Evolutionary conservation across 2,888 invertebrate species (phyloP).

Genomic region (Alentia gelatinosa): DNA sequence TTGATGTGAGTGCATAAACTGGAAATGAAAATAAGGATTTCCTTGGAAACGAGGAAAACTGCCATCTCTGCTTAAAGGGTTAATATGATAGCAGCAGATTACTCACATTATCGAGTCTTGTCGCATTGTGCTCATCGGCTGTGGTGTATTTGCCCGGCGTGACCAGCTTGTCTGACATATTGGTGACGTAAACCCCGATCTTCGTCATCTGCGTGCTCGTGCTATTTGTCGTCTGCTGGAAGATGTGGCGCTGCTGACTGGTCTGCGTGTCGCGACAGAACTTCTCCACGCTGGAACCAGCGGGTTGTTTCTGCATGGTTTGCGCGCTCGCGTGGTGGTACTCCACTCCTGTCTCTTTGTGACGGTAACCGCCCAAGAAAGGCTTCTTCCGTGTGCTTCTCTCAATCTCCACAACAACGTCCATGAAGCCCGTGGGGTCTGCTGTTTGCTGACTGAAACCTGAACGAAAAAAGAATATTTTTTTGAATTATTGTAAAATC

Average conservation of each 20-base stretch:
- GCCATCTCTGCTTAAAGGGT: too few relatives aligned
- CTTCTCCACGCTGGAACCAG: slow-evolving; percentile 70
- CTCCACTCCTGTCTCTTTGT: slow-evolving; percentile 86
- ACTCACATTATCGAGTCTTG: slow-evolving; percentile 70
- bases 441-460: neutral
- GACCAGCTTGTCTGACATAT: slow-evolving; percentile 77
- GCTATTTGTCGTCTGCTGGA: slow-evolving; percentile 79
- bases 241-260: slow-evolving; percentile 72
- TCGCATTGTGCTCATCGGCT: slow-evolving; percentile 77
- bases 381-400: slow-evolving; percentile 84
- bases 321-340: slow-evolving; percentile 92
- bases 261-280: slow-evolving; percentile 81
- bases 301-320: slow-evolving; percentile 83
- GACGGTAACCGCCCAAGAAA: slow-evolving; percentile 90
- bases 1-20: too few relatives aligned
- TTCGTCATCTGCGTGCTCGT: slow-evolving; percentile 81
- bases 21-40: too few relatives aligned
- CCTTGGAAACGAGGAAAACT: too few relatives aligned
- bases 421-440: slow-evolving; percentile 68
- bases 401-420: slow-evolving; percentile 80
- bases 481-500: neutral
- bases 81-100: too few relatives aligned
- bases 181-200: slow-evolving; percentile 79
- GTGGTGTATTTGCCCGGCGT: slow-evolving; percentile 78
- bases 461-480: neutral